These are phyloP conservation scores for Centroberyx gerrardi DNA, from an alignment of 2,797 vertebrate species.

Conservation along the genomic window DNA sequence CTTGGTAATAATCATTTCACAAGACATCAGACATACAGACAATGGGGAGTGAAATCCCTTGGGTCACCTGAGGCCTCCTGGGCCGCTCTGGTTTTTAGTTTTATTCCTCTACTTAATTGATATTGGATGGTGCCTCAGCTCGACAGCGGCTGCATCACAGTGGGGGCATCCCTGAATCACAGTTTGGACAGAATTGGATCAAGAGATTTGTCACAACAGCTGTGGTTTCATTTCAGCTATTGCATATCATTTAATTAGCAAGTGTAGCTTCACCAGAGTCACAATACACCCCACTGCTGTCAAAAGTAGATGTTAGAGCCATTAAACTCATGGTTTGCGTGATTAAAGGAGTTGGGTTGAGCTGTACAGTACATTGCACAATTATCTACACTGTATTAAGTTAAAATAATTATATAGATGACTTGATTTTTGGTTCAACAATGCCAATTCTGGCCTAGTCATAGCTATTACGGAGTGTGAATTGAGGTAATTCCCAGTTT, in stretches of 20 bases:
- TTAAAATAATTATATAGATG: slow-evolving; percentile 8
- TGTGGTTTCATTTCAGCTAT: slow-evolving; percentile 56
- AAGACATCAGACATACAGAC: slow-evolving; percentile 78
- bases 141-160: slow-evolving; percentile 64
- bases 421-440: slow-evolving; percentile 9
- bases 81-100: slow-evolving; percentile 74
- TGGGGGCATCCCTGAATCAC: slow-evolving; percentile 64
- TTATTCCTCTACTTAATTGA: slow-evolving; percentile 79
- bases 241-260: slow-evolving; percentile 63
- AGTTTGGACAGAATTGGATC: slow-evolving; percentile 77
- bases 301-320: slow-evolving; percentile 23
- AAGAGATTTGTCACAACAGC: slow-evolving; percentile 67
- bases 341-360: slow-evolving; percentile 29
- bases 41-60: slow-evolving; percentile 71
- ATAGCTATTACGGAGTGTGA: neutral
- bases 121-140: slow-evolving; percentile 64
- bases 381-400: slow-evolving; percentile 11
- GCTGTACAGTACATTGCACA: neutral
- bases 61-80: slow-evolving; percentile 68
- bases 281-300: slow-evolving; percentile 19
- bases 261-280: slow-evolving; percentile 43
- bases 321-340: slow-evolving; percentile 28
- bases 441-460: neutral
- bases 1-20: slow-evolving; percentile 86
- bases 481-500: neutral